Percentiles rank a stretch among this genome's conserved stretches.
phyloP scores from a whole-genome alignment of 2,797 vertebrate species.

The Selene dorsalis region DNA sequence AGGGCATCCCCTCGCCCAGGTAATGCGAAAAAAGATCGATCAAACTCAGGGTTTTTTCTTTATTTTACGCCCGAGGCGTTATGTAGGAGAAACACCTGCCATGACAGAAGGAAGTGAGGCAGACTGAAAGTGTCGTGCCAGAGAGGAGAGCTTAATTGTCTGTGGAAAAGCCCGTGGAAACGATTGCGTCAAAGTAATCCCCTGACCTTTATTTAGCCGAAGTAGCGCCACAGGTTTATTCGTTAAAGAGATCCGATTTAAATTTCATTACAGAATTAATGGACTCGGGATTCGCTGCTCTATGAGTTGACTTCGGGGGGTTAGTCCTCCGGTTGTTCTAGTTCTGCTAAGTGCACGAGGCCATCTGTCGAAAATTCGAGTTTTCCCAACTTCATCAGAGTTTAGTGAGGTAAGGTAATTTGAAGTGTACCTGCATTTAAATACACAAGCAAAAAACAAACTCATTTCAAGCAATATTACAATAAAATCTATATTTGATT shows the following conservation, averaged over 20 bases:
- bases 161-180: slow-evolving; percentile 11
- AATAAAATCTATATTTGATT: no score
- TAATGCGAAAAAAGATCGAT: slow-evolving; percentile 48
- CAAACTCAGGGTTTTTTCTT: slow-evolving; percentile 43
- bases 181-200: slow-evolving; percentile 60
- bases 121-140: not conserved
- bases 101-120: not conserved
- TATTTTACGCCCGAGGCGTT: not conserved
- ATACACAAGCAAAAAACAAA: not conserved
- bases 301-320: not conserved
- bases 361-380: not conserved
- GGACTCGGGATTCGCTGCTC: not conserved
- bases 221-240: slow-evolving; percentile 27
- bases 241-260: slow-evolving; percentile 33
- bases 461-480: no score
- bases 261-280: slow-evolving; percentile 18
- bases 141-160: not conserved
- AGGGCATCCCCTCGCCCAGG: slow-evolving; percentile 61
- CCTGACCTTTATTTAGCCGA: slow-evolving; percentile 46
- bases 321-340: not conserved
- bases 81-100: slow-evolving; percentile 1
- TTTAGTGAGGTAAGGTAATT: not conserved
- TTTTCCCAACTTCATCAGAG: no score
- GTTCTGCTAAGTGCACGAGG: not conserved
- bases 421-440: not conserved